phyloP scores from a whole-genome alignment of 2,113 vertebrate species.

The Etheostoma cragini region DNA sequence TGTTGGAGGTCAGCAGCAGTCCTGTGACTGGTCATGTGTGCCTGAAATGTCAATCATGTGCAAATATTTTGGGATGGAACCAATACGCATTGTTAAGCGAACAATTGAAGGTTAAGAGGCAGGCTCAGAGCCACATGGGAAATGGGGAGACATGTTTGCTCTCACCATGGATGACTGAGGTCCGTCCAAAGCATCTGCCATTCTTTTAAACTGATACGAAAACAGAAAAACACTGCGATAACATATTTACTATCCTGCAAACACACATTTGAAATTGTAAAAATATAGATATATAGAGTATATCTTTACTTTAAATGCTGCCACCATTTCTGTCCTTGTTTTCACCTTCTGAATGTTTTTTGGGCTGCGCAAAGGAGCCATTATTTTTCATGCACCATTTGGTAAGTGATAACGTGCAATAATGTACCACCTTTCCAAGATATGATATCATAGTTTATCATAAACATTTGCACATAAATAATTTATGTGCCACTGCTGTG shows the following conservation, averaged over 20 bases:
- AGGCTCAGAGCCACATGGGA: constrained; percentile 54
- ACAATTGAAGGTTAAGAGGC: constrained; percentile 70
- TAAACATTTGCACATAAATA: constrained; percentile 45
- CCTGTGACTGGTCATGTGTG: constrained; percentile 80
- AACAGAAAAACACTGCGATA: constrained; percentile 15
- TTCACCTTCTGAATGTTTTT: constrained; percentile 2
- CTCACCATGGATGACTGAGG: constrained; percentile 43
- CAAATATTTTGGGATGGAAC: constrained; percentile 79
- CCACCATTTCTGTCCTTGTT: constrained; percentile 33
- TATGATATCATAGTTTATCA: constrained; percentile 48
- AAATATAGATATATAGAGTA: background rate
- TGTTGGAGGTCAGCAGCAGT: constrained; percentile 55
- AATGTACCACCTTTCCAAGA: constrained; percentile 34
- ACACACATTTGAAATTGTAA: background rate
- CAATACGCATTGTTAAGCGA: constrained; percentile 71
- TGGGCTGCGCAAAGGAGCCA: constrained; percentile 4
- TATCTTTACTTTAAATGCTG: constrained; percentile 1
- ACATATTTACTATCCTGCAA: constrained; percentile 21
- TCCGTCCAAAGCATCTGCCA: constrained; percentile 42
- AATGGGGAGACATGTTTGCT: constrained; percentile 51
- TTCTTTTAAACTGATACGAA: constrained; percentile 31
- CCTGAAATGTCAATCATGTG: constrained; percentile 78
- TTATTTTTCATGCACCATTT: constrained; percentile 42
- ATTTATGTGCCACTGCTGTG: constrained; percentile 39
- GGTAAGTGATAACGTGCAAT: constrained; percentile 49